Evolutionary conservation across 2,888 invertebrate genomes (phyloP), one percentile per base, ranked within the genome.

Genomic region (Saturnia japonica): DNA sequence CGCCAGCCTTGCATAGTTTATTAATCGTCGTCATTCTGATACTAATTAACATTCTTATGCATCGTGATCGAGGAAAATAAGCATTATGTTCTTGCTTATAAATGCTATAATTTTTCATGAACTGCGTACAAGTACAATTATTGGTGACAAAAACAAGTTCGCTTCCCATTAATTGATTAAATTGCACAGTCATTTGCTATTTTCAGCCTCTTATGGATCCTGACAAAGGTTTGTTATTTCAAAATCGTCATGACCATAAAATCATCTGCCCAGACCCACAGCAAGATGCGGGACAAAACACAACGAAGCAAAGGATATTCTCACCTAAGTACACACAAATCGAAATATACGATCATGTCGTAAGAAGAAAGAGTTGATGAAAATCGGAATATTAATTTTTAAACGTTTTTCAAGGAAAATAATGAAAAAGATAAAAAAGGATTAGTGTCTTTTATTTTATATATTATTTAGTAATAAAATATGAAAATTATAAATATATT

Each of bases 211-310:
- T 97, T 40, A 95, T 97, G 81, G 96, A 97, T 83, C 95, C 96
- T n/a, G 95, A 95, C 9, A 94, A 93, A 73, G 97, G 97, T 0
- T 85, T 98, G 42, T 88, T 96, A 51, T 98, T 98, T 81, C 96
- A 97, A 92, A 97, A 97, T 84, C 95, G 96, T 70, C 96, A 96
- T 75, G 98, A 98, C 84, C 95, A 97, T 78, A 97, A 97, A 88
- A 95, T 96, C 60, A 95, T 98, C 68, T 96, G 95, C 78, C 96
- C 97, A 0, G 96, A 97, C 82, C 96, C 97, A 0, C 84, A 85
- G 0, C 88, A 89, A 45, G 87, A 93, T 0, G 96, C 96, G 0
- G 97, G 96, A 0, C 94, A 95, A 75, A 96, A 96, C 85, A 96
- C 96, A 0, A 95, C 94, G 2, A 95, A 97, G 74, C 90, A 94